A percentile compares a stretch with the other conserved stretches of the same genome.
These are phyloP conservation scores for Phainopepla nitens DNA, from an alignment of 2,113 vertebrate species.

Conservation along the genomic window DNA sequence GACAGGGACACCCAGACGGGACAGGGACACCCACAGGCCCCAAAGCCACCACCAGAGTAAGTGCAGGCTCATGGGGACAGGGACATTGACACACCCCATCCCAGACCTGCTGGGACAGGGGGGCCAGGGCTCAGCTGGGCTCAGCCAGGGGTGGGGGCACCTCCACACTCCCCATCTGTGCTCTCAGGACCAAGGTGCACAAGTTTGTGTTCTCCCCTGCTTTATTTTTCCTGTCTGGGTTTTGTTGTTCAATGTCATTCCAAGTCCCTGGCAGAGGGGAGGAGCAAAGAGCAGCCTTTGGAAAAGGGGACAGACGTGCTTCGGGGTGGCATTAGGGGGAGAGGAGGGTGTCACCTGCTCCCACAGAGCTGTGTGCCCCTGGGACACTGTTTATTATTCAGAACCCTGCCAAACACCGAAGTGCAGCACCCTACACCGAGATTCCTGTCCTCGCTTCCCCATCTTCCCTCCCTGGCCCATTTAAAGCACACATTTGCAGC, in stretches of 20 bases:
- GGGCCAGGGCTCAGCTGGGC: neutral
- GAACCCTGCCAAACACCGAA: neutral
- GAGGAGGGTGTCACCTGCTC: neutral
- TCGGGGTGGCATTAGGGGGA: too few species aligned
- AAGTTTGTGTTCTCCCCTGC: neutral
- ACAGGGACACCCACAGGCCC: neutral
- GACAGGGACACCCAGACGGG: neutral
- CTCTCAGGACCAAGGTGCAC: neutral
- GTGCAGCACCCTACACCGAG: accelerated
- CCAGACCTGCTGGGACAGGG: accelerated
- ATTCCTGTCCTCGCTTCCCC: neutral
- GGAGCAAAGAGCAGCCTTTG: neutral
- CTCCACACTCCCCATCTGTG: neutral
- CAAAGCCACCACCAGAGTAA: neutral
- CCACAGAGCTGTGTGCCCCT: neutral
- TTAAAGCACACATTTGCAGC: neutral
- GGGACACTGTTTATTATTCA: neutral
- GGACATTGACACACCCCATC: accelerated
- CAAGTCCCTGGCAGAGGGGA: neutral
- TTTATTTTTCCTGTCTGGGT: neutral
- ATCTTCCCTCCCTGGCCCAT: neutral
- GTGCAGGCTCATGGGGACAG: neutral
- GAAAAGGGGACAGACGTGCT: neutral
- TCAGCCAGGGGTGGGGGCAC: neutral
- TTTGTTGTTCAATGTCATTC: neutral